These are phyloP conservation scores for Agelaius phoeniceus DNA, from an alignment of 2,113 vertebrate genomes.

Conservation along the genomic window DNA sequence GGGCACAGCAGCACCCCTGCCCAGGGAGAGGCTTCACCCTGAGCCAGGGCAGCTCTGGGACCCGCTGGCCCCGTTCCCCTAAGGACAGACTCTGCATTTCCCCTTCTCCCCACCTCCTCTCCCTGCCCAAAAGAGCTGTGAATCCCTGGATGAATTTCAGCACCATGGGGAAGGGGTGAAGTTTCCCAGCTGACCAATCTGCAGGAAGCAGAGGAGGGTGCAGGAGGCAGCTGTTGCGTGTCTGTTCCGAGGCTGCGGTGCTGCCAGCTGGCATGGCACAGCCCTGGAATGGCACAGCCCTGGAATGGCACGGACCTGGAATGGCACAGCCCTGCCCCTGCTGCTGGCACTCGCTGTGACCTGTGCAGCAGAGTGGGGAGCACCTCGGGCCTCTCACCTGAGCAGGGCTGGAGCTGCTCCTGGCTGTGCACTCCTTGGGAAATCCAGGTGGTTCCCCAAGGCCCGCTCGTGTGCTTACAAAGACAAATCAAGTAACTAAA, in stretches of 20 bases:
- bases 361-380: background rate
- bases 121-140: background rate
- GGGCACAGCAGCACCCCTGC: background rate
- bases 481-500: background rate
- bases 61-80: fast-evolving
- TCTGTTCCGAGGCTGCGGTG: background rate
- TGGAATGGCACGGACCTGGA: background rate
- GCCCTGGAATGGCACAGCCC: background rate
- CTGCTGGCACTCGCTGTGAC: background rate
- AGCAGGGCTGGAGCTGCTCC: background rate
- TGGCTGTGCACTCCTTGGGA: fast-evolving
- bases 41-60: background rate
- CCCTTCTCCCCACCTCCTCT: background rate
- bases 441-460: fast-evolving
- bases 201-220: background rate
- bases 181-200: background rate
- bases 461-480: fast-evolving
- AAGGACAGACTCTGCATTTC: background rate
- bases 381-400: background rate
- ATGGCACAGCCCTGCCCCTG: background rate
- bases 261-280: background rate
- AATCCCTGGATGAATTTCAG: background rate
- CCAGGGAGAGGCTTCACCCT: background rate
- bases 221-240: background rate
- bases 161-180: background rate